Base-by-base conservation (phyloP, 1,140 invertebrate species). In the Calephelis nemesis region DNA sequence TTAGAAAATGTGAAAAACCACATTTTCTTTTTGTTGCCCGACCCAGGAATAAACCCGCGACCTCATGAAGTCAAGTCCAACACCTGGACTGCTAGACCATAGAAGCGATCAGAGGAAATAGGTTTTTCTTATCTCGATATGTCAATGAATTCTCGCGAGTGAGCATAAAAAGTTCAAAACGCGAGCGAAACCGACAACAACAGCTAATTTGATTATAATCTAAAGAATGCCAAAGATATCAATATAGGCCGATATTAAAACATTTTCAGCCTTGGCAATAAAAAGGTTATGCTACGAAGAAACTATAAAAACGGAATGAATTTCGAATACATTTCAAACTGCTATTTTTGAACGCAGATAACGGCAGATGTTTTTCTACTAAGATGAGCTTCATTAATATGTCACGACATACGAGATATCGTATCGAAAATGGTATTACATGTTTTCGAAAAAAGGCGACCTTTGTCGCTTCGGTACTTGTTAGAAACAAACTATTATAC, bases 361-460 rank as follows among this genome's bases (percentile, higher is more conserved):
- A 58, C 54, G 54, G 54, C 54, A 58, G 54, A 58, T 58, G 54
- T 58, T 58, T 58, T 58, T 58, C 54, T 58, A 58, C 19, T 11
- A 39, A 15, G 30, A 58, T 30, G 30, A 58, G 54, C 9, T 30
- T 39, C 54, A 30, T 58, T 30, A 30, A 58, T 58, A 58, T 39
- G 54, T 39, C 12, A 58, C 54, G 54, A 58, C 19, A 58, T 58
- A 19, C 15, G 50, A 30, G 19, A 52, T 19, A 19, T 39, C 54
- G 54, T 10, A 30, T 58, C 54, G 54, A 30, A 7, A 54, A 30
- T 39, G 12, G 11, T 54, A 54, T 54, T 54, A 19, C 52, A 54
- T 7, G 15, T 30, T 12, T 30, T 12, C 5, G 13, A 58, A 58
- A 58, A 58, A 5, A 12, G 19, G 15, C 30, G 54, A 54, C 19